Evolutionary conservation across 2,888 invertebrate species (phyloP).

Genomic region (Protophormia terraenovae): DNA sequence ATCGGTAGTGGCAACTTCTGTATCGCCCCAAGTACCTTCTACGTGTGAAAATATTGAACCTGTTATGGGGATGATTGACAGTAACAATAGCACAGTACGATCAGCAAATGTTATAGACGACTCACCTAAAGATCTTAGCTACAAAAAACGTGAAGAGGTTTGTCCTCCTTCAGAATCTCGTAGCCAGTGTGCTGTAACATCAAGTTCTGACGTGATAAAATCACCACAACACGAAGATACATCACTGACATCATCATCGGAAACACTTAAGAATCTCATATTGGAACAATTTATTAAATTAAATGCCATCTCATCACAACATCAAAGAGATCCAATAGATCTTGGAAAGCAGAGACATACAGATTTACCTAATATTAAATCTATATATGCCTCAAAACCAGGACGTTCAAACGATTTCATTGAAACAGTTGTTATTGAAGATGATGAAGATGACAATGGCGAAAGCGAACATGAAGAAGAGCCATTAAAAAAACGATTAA

Average conservation of each 20-base stretch:
- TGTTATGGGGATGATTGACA: background rate
- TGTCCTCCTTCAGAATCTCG: constrained; percentile 76
- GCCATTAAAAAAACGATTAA: constrained; percentile 82
- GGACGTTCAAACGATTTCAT: constrained; percentile 79
- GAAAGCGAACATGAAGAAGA: constrained; percentile 74
- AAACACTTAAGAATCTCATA: constrained; percentile 80
- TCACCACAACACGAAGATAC: constrained; percentile 89
- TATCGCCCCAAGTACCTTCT: background rate
- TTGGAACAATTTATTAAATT: constrained; percentile 77
- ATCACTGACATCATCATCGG: constrained; percentile 87
- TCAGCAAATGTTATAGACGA: constrained; percentile 79
- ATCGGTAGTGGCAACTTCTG: background rate
- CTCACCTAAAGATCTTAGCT: constrained; percentile 84
- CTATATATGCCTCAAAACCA: constrained; percentile 82
- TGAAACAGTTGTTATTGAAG: constrained; percentile 80
- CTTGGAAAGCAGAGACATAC: constrained; percentile 87
- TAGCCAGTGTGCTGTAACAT: constrained; percentile 84
- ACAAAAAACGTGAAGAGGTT: constrained; percentile 82
- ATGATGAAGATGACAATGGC: constrained; percentile 67
- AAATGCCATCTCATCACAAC: constrained; percentile 72
- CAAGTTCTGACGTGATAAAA: constrained; percentile 88
- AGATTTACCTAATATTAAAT: constrained; percentile 82
- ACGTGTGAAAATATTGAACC: constrained; percentile 11
- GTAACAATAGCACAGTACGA: background rate
- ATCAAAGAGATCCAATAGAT: constrained; percentile 87